These are phyloP conservation scores for Podarcis lilfordi DNA, from an alignment of 2,797 vertebrate species.

Conservation along the genomic window DNA sequence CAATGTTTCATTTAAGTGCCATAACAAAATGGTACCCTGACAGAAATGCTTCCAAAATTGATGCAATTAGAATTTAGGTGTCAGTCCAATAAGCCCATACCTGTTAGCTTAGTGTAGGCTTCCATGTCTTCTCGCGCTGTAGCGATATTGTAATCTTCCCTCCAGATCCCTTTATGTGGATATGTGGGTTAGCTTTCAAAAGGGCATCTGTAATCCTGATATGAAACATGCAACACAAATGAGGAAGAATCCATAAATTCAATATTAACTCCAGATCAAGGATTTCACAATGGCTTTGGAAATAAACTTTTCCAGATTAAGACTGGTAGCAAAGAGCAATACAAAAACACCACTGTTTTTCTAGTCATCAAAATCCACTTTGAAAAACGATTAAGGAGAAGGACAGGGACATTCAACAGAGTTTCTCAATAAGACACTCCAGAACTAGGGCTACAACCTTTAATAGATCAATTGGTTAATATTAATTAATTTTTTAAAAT, in stretches of 20 bases:
- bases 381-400: too few relatives aligned
- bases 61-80: background rate
- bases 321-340: background rate
- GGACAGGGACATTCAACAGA: too few relatives aligned
- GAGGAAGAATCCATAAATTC: background rate
- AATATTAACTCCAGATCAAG: background rate
- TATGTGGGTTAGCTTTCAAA: slow-evolving; percentile 86
- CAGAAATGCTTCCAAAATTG: background rate
- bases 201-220: slow-evolving; percentile 94
- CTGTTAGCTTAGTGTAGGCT: slow-evolving; percentile 94
- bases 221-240: slow-evolving; percentile 33
- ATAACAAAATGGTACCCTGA: background rate
- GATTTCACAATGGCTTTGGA: background rate
- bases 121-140: slow-evolving; percentile 93
- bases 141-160: slow-evolving; percentile 83
- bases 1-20: background rate
- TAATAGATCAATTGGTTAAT: too few relatives aligned
- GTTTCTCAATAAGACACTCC: too few relatives aligned
- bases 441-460: too few relatives aligned
- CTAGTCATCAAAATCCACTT: background rate
- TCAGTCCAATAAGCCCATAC: slow-evolving; percentile 70
- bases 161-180: slow-evolving; percentile 81
- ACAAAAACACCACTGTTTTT: background rate
- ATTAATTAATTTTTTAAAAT: background rate
- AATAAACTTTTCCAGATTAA: background rate